Evolutionary conservation across 2,113 vertebrate genomes (phyloP).

Genomic region (Vireo altiloquus): DNA sequence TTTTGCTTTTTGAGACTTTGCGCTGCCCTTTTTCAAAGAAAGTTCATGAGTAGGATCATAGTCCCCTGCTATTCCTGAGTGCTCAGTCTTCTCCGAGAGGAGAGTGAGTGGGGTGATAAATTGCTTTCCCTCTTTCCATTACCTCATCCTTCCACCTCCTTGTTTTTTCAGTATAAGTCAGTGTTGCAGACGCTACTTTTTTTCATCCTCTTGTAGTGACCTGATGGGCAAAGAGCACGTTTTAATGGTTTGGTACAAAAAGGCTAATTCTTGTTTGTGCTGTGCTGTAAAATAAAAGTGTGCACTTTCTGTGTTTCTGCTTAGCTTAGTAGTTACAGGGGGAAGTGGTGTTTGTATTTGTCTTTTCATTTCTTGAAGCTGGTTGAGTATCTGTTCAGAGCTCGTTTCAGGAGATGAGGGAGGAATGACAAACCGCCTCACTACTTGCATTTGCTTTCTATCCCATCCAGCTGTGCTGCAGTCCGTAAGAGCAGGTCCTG

Average conservation of each 20-base stretch:
- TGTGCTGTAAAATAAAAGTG: background rate
- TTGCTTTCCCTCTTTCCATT: slow-evolving; percentile 29
- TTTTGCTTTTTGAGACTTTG: background rate
- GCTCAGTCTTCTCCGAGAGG: background rate
- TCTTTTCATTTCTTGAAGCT: background rate
- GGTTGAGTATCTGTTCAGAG: background rate
- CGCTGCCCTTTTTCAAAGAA: background rate
- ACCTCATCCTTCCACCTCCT: slow-evolving; percentile 24
- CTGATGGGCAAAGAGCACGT: background rate
- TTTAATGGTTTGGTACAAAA: background rate
- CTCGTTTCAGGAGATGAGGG: background rate
- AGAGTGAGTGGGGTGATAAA: slow-evolving; percentile 10
- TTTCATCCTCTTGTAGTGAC: background rate
- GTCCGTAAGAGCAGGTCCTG: background rate
- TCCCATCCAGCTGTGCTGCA: background rate
- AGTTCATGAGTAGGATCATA: slow-evolving; percentile 2
- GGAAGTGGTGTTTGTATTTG: background rate
- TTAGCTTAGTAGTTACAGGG: background rate
- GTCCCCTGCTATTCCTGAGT: background rate
- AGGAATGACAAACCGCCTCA: background rate
- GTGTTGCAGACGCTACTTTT: background rate
- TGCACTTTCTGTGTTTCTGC: background rate
- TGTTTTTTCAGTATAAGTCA: background rate
- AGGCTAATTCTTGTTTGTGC: background rate
- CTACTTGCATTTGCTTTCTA: background rate